A percentile compares a stretch with the other conserved stretches of the same genome.
Evolutionary conservation across 2,797 vertebrate species (phyloP).

Genomic region (Eurystomus glaucurus): DNA sequence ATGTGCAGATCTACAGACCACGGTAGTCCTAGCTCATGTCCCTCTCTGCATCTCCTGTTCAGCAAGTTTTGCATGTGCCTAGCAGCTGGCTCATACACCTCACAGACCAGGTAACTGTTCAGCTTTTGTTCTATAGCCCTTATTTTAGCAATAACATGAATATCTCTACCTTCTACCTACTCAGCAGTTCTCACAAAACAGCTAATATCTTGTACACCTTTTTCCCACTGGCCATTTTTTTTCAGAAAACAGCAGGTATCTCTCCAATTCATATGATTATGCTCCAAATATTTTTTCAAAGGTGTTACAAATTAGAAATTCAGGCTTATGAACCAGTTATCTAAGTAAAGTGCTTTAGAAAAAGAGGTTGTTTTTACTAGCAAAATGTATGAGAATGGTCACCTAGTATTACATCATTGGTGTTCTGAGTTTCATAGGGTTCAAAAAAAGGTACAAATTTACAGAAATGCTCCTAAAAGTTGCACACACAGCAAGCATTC

Average conservation of each 20-base stretch:
- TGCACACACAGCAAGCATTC: background rate
- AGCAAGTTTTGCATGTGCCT: background rate
- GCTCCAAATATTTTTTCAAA: background rate
- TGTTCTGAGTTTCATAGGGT: too few relatives aligned
- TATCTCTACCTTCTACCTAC: background rate
- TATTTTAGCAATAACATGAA: background rate
- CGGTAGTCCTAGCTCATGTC: background rate
- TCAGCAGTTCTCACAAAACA: background rate
- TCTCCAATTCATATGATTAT: background rate
- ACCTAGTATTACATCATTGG: background rate
- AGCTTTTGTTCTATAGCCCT: background rate
- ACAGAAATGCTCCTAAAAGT: background rate
- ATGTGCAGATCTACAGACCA: fast-evolving
- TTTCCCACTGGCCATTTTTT: background rate
- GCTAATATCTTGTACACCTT: background rate
- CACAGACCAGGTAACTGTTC: background rate
- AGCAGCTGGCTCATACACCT: fast-evolving
- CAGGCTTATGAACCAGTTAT: background rate
- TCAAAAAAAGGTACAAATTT: too few relatives aligned
- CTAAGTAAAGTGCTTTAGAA: background rate
- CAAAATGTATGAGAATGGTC: background rate
- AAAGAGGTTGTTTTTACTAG: background rate
- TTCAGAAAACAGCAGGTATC: background rate
- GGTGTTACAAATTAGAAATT: background rate
- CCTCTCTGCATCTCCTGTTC: background rate